Base-by-base conservation (phyloP, 2,797 vertebrate genomes). In the Linurgus olivaceus region DNA sequence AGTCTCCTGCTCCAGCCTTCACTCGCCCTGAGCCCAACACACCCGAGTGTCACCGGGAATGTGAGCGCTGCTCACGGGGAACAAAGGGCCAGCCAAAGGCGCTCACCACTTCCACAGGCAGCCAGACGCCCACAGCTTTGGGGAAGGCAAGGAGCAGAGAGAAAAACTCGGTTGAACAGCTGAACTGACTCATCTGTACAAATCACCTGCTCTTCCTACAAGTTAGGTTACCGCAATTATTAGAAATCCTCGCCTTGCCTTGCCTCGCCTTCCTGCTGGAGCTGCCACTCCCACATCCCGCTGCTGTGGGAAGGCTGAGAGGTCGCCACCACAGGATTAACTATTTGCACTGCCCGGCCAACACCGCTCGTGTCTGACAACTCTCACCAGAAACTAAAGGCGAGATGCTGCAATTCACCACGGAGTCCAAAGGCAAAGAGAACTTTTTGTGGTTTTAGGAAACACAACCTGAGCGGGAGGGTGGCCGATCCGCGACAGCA, bases 361-460 rank as follows among this genome's bases (percentile, higher is more conserved):
- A 2, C 0, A 9, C 0, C 10, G 16, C 29, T 33, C 28, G 16
- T 0, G 15, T 0, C 37, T 5, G 11, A n/a, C 47, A 66, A 25
- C 33, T 7, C 74, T 3, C 48, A 6, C 38, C 37, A 9, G 6
- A 16, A 47, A 18, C 24, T 0, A 7, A n/a, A 4, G 6, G 24
- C 2, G 5, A 55, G 35, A 28, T 2, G 42, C 3, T 8, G 29
- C 26, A 1, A 15, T 33, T 29, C 0, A 6, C 21, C 42, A 9
- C 6, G 6, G 0, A 14, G 33, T 4, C 17, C 7, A 29, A 19
- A 44, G 9, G 38, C 50, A 23, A 17, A 16, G 15, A 20, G 40
- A 21, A 10, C 35, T 55, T 55, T 10, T 1, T 1, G 17, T 0
- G 17, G 15, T 4, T 40, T 8, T 4, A 8, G 1, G 14, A 28